Conservation (phyloP, 1,140 invertebrate species). For the Penaeus japonicus region DNA sequence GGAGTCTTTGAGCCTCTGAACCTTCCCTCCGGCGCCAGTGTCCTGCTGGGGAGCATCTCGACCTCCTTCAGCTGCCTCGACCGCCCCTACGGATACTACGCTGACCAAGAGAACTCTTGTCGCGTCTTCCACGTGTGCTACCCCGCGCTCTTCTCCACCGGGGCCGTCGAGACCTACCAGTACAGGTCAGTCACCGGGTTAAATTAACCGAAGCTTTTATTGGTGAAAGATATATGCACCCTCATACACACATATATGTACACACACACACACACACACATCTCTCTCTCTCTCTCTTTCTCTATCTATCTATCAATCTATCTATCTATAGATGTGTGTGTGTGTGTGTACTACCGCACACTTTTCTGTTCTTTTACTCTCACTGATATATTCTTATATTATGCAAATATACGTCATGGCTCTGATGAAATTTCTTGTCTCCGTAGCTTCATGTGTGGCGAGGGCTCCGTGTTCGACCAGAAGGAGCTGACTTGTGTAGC, state of each 20-base stretch:
- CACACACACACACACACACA: too few relatives aligned
- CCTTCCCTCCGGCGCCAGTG: constrained; percentile 13
- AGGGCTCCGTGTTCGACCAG: constrained; percentile 22
- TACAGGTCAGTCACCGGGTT: background rate
- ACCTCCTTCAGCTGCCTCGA: constrained; percentile 77
- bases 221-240: too few relatives aligned
- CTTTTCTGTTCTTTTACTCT: too few relatives aligned
- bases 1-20: background rate
- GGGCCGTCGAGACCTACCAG: constrained; percentile 21
- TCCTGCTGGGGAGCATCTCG: constrained; percentile 21
- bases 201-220: too few relatives aligned
- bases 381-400: too few relatives aligned
- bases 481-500: constrained; percentile 15
- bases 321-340: too few relatives aligned
- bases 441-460: constrained; percentile 31
- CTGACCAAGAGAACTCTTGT: constrained; percentile 85
- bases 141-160: background rate
- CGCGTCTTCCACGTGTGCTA: constrained; percentile 84
- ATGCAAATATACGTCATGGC: too few relatives aligned
- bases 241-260: background rate
- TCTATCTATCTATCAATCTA: too few relatives aligned
- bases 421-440: background rate
- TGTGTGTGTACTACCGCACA: too few relatives aligned
- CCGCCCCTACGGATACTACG: constrained; percentile 82
- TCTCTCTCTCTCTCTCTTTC: too few relatives aligned